These are phyloP conservation scores for Intoshia linei DNA, from an alignment of 1,140 invertebrate genomes.

Conservation along the genomic window DNA sequence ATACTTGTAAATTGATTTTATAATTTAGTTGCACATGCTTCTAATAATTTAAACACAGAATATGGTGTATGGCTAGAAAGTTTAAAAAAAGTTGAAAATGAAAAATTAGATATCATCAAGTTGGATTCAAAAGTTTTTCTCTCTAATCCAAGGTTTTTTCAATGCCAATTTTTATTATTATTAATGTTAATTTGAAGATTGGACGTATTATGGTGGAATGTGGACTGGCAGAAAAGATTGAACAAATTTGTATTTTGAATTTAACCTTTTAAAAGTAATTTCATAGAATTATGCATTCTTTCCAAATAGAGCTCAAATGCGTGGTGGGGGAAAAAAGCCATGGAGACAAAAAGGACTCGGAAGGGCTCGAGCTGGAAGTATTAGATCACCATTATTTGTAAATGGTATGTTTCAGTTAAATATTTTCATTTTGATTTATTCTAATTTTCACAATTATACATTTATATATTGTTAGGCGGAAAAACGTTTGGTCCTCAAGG, in stretches of 20 bases:
- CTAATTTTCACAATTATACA: neutral
- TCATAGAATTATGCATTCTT: slow-evolving; percentile 25
- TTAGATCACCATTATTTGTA: slow-evolving; percentile 44
- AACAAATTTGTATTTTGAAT: slow-evolving; percentile 33
- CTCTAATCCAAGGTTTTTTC: slow-evolving; percentile 28
- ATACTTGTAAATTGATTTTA: too few species aligned
- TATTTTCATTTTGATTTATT: neutral
- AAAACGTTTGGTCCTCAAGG: slow-evolving; percentile 50
- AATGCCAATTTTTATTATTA: neutral
- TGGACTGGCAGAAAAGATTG: slow-evolving; percentile 54
- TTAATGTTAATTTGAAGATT: slow-evolving; percentile 26
- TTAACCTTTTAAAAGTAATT: neutral
- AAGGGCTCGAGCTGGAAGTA: slow-evolving; percentile 52
- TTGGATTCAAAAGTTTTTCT: slow-evolving; percentile 59
- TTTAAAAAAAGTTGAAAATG: slow-evolving; percentile 38
- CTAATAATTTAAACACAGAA: too few species aligned
- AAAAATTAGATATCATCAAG: slow-evolving; percentile 45
- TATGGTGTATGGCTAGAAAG: slow-evolving; percentile 77
- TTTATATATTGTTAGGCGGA: slow-evolving; percentile 28
- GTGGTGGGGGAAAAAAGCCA: slow-evolving; percentile 50
- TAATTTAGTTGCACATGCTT: too few species aligned
- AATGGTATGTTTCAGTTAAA: slow-evolving; percentile 23
- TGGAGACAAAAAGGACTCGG: slow-evolving; percentile 78
- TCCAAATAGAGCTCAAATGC: slow-evolving; percentile 42
- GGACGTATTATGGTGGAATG: slow-evolving; percentile 52